Evolutionary conservation across 2,797 vertebrate species (phyloP).

Genomic region (Bufotes viridis): DNA sequence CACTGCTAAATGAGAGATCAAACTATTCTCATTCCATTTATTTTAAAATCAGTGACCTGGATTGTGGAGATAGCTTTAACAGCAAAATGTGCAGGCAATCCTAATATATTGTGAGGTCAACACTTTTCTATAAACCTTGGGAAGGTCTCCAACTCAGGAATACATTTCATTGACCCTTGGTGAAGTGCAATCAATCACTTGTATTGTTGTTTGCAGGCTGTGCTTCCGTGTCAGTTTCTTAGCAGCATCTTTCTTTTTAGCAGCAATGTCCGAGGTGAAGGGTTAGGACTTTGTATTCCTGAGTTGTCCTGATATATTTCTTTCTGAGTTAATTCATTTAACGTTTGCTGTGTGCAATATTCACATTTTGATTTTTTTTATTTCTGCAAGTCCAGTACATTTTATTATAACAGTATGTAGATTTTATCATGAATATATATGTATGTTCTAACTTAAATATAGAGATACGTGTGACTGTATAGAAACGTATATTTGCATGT

Average conservation of each 20-base stretch:
- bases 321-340: neutral
- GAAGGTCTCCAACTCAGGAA: constrained; percentile 33
- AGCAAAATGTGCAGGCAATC: constrained; percentile 14
- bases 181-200: constrained; percentile 37
- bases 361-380: neutral
- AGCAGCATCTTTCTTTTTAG: constrained; percentile 23
- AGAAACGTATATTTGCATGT: no score
- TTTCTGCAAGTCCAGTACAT: no score
- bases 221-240: constrained; percentile 14
- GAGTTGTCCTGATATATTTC: neutral
- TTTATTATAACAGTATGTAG: no score
- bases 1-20: constrained; percentile 34
- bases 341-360: neutral
- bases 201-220: constrained; percentile 19
- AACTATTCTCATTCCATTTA: constrained; percentile 10
- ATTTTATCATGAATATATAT: no score
- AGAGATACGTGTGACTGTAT: neutral
- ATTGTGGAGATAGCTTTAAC: constrained; percentile 16
- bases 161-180: constrained; percentile 49
- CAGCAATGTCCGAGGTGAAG: constrained; percentile 13
- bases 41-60: constrained; percentile 26
- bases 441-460: neutral
- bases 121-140: constrained; percentile 36
- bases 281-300: neutral
- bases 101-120: constrained; percentile 35